Evolutionary conservation across 2,888 invertebrate genomes (phyloP).

Genomic region (Drosophila pegasa): DNA sequence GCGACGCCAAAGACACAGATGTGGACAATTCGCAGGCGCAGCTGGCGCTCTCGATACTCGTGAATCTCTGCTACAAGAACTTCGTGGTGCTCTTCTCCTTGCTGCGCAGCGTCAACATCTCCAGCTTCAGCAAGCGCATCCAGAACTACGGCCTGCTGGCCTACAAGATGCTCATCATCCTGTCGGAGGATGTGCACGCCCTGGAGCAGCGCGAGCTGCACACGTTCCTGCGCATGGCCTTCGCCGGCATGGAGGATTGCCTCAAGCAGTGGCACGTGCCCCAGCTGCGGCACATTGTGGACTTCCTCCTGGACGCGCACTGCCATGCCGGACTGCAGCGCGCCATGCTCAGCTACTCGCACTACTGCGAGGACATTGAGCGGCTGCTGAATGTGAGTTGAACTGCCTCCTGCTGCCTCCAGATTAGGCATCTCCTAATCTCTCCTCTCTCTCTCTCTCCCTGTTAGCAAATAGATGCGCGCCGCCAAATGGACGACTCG

Average conservation of each 20-base stretch:
- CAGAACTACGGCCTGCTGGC: slow-evolving; percentile 82
- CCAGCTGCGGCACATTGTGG: slow-evolving; percentile 82
- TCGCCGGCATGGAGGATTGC: slow-evolving; percentile 79
- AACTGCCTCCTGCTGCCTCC: background rate
- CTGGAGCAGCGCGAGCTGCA: slow-evolving; percentile 79
- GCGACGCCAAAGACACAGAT: slow-evolving; percentile 77
- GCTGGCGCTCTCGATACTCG: slow-evolving; percentile 89
- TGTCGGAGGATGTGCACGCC: slow-evolving; percentile 82
- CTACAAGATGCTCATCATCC: slow-evolving; percentile 83
- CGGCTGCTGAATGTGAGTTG: slow-evolving; percentile 79
- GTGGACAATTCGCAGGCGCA: slow-evolving; percentile 69
- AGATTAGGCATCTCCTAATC: background rate
- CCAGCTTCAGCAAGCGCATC: slow-evolving; percentile 81
- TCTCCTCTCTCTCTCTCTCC: background rate
- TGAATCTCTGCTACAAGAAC: slow-evolving; percentile 92
- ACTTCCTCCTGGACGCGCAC: slow-evolving; percentile 81
- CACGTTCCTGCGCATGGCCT: slow-evolving; percentile 80
- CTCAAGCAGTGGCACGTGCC: slow-evolving; percentile 82
- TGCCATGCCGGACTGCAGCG: slow-evolving; percentile 75
- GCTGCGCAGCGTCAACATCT: slow-evolving; percentile 88
- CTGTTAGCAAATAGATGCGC: slow-evolving; percentile 71
- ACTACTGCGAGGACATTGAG: slow-evolving; percentile 81
- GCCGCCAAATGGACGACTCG: slow-evolving; percentile 71
- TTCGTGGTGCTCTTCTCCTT: slow-evolving; percentile 90
- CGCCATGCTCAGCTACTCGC: slow-evolving; percentile 79